phyloP scores from a whole-genome alignment of 2,888 invertebrate species.

The Synergus gifuensis region DNA sequence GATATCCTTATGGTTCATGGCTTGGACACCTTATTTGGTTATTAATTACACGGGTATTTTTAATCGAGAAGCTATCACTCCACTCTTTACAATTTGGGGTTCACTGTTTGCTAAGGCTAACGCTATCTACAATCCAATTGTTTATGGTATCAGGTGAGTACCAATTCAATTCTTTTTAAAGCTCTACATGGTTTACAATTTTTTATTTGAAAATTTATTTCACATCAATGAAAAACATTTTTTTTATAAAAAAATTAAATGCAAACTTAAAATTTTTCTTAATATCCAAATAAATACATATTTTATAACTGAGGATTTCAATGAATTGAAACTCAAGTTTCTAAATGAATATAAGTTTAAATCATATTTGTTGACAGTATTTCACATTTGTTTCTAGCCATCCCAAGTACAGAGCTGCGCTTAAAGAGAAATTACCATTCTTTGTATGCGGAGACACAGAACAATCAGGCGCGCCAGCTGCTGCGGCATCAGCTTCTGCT shows the following conservation, averaged over 20 bases:
- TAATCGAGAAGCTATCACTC: constrained; percentile 85
- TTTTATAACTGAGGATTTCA: too few relatives aligned
- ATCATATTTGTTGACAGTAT: neutral
- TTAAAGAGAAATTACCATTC: constrained; percentile 88
- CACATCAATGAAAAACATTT: too few relatives aligned
- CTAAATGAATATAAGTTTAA: neutral
- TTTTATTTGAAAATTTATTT: too few relatives aligned
- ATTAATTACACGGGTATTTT: constrained; percentile 91
- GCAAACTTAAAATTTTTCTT: too few relatives aligned
- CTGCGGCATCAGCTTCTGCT: constrained; percentile 40
- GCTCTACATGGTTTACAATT: too few relatives aligned
- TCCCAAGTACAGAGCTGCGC: constrained; percentile 87
- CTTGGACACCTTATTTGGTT: constrained; percentile 85
- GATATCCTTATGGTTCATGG: constrained; percentile 83
- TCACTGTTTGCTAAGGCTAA: constrained; percentile 88
- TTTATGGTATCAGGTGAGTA: constrained; percentile 80
- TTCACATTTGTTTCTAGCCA: constrained; percentile 80
- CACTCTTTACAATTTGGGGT: constrained; percentile 91
- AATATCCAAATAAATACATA: too few relatives aligned
- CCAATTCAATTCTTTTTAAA: neutral
- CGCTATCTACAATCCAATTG: constrained; percentile 79
- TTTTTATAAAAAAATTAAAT: neutral
- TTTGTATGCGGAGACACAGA: constrained; percentile 83
- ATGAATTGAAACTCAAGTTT: too few relatives aligned
- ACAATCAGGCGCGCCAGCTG: constrained; percentile 82